Percentiles rank a stretch among this genome's conserved stretches.
These are phyloP conservation scores for Patiria miniata DNA, from an alignment of 35 echinoderm and acorn worm genomes.

Conservation along the genomic window DNA sequence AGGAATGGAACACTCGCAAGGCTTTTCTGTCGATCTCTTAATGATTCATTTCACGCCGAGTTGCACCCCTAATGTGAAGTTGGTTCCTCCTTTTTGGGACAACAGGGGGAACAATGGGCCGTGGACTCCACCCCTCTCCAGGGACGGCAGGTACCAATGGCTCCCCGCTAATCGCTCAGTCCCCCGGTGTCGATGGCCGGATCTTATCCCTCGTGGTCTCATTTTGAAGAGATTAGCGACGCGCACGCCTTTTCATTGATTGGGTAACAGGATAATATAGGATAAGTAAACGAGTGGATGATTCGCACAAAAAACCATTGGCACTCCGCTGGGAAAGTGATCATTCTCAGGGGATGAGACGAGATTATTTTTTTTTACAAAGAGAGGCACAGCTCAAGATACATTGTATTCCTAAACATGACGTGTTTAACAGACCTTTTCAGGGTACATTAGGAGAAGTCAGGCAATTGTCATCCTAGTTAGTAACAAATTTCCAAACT, in stretches of 20 bases:
- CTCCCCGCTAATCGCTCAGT: not conserved
- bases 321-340: no score
- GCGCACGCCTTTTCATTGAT: constrained; percentile 10
- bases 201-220: not conserved
- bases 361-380: no score
- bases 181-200: constrained; percentile 17
- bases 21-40: not conserved
- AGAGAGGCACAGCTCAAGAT: no score
- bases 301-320: not conserved
- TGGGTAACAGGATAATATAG: constrained; percentile 15
- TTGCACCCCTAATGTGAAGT: not conserved
- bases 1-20: no score
- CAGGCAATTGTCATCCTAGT: no score
- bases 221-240: not conserved
- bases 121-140: not conserved
- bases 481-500: no score
- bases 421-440: no score
- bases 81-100: not conserved
- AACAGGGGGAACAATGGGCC: not conserved
- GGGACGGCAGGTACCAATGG: not conserved
- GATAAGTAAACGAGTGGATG: constrained; percentile 13
- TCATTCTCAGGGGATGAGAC: no score
- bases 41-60: constrained; percentile 19
- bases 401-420: no score
- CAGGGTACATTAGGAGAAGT: no score